Conservation (phyloP, 2,888 invertebrate species). For the Eupsilia transversa region DNA sequence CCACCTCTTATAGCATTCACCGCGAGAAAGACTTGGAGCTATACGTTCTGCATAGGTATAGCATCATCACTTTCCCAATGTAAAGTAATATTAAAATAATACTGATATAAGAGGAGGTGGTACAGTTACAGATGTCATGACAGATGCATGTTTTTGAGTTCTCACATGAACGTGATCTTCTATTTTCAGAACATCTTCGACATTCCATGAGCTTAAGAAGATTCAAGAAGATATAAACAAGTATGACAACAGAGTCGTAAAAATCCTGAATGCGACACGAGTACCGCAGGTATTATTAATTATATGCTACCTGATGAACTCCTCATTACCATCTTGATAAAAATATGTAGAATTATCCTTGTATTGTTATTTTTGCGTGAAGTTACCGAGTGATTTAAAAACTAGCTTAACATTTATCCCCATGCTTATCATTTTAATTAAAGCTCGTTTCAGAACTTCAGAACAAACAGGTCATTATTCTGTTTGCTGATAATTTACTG, state of each 20-base stretch:
- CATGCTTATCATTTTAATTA: neutral
- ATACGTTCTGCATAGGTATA: no score
- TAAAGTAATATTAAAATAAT: no score
- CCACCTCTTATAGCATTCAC: no score
- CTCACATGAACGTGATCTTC: neutral
- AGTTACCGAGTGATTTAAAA: slow-evolving; percentile 2
- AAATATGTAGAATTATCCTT: slow-evolving; percentile 10
- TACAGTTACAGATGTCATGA: neutral
- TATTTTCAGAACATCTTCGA: slow-evolving; percentile 88
- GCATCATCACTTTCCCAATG: no score
- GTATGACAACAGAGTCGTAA: slow-evolving; percentile 84
- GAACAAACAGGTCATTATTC: neutral
- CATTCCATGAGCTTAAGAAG: slow-evolving; percentile 89
- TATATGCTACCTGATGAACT: neutral
- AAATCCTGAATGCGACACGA: slow-evolving; percentile 79
- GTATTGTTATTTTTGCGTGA: slow-evolving; percentile 8
- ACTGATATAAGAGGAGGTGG: no score
- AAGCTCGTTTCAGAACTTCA: neutral
- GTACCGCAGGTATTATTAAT: slow-evolving; percentile 77
- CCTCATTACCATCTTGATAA: slow-evolving; percentile 7
- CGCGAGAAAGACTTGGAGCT: no score
- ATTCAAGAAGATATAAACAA: slow-evolving; percentile 88
- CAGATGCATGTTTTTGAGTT: neutral
- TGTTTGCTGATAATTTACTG: neutral
- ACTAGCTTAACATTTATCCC: neutral